Evolutionary conservation across 2,113 vertebrate genomes (phyloP).

Genomic region (Eptesicus fuscus): DNA sequence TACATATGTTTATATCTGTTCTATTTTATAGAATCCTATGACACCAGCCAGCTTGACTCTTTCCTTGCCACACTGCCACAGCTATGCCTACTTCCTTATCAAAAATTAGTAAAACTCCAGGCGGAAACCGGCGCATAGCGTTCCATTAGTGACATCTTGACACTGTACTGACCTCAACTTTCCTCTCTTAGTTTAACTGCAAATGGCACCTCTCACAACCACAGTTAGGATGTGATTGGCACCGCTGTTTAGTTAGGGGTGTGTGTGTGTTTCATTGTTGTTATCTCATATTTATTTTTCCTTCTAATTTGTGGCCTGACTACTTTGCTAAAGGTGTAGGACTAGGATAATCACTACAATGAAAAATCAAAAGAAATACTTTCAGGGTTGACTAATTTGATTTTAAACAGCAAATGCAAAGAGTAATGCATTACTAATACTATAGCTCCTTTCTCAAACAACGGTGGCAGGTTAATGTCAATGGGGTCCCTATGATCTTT

Average conservation of each 20-base stretch:
- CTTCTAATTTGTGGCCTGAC: conserved; percentile 28
- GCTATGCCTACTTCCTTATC: neutral
- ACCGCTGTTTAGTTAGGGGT: neutral
- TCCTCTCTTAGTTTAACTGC: neutral
- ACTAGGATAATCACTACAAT: neutral
- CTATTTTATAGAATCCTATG: neutral
- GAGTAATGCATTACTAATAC: neutral
- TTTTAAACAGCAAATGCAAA: conserved; percentile 16
- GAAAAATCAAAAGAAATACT: conserved; percentile 41
- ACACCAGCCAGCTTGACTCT: neutral
- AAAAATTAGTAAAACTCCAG: neutral
- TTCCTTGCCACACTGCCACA: neutral
- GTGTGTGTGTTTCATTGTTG: neutral
- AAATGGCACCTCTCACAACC: neutral
- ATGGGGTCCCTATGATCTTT: conserved; percentile 40
- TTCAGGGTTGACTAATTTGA: conserved; percentile 1
- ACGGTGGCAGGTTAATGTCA: conserved; percentile 56
- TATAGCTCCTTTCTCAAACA: neutral
- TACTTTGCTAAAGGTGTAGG: conserved; percentile 28
- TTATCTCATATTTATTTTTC: neutral
- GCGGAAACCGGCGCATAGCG: neutral
- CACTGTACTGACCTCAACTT: neutral
- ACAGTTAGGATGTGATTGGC: neutral
- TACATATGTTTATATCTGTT: neutral
- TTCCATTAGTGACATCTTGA: neutral